These are phyloP conservation scores for Chaetophractus vellerosus DNA, from an alignment of 2,797 vertebrate genomes.

Conservation along the genomic window DNA sequence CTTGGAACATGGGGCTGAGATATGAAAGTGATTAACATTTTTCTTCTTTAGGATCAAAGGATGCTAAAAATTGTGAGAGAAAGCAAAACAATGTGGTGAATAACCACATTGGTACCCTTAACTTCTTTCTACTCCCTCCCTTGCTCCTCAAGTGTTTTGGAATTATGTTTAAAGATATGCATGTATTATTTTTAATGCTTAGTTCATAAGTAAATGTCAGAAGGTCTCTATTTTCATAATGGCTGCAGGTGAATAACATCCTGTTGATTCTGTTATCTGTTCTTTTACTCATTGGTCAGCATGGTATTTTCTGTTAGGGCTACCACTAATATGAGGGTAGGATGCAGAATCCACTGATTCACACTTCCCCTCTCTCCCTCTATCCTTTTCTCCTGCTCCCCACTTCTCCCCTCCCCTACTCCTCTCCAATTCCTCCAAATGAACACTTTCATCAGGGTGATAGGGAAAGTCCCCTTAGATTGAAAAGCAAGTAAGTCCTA, in stretches of 20 bases:
- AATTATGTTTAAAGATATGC: slow-evolving; percentile 9
- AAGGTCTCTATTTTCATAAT: neutral
- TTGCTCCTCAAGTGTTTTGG: neutral
- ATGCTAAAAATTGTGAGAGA: neutral
- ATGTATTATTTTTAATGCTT: neutral
- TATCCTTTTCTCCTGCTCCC: neutral
- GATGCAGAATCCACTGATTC: neutral
- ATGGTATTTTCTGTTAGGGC: neutral
- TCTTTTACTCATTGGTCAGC: neutral
- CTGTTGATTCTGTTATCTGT: neutral
- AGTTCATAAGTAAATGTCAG: slow-evolving; percentile 13
- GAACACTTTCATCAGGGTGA: neutral
- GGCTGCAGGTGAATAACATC: neutral
- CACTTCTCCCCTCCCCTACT: neutral
- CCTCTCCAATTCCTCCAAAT: neutral
- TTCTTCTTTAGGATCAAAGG: slow-evolving; percentile 55
- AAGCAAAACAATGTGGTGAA: neutral
- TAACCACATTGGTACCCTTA: neutral
- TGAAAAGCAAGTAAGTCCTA: slow-evolving; percentile 69
- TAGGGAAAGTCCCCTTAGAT: slow-evolving; percentile 37
- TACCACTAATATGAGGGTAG: neutral
- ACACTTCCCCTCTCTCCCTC: neutral
- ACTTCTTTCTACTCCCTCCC: neutral
- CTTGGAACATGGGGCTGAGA: slow-evolving; percentile 20
- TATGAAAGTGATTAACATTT: neutral